phyloP scores from a whole-genome alignment of 2,113 vertebrate genomes.

The Axis porcinus region DNA sequence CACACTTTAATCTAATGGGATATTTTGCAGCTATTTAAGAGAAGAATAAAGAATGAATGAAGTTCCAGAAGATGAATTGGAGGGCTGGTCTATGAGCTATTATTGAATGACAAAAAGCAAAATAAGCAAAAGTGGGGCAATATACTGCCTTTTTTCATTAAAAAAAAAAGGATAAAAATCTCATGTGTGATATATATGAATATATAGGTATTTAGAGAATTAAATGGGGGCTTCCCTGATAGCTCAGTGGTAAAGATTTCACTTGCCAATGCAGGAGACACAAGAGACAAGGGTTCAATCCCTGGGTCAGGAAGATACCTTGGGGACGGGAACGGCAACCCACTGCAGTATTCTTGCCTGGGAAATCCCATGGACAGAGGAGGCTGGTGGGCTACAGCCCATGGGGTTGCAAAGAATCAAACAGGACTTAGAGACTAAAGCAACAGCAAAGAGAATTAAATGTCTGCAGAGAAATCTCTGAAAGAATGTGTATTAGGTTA shows the following conservation, averaged over 20 bases:
- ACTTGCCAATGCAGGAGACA: neutral
- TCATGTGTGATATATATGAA: neutral
- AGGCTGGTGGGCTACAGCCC: neutral
- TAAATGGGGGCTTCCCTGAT: neutral
- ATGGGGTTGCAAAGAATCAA: neutral
- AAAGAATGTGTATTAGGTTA: neutral
- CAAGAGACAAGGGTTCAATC: neutral
- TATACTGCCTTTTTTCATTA: neutral
- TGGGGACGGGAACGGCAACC: neutral
- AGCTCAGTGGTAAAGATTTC: neutral
- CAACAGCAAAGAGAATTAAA: neutral
- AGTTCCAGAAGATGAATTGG: neutral
- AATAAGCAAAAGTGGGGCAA: neutral
- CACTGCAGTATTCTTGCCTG: neutral
- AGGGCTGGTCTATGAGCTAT: neutral
- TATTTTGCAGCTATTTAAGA: neutral
- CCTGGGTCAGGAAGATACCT: neutral
- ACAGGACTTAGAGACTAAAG: neutral
- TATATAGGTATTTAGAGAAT: neutral
- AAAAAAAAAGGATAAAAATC: neutral
- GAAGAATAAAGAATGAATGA: neutral
- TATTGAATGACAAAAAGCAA: slow-evolving; percentile 36
- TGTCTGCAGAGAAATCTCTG: neutral
- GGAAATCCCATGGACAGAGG: neutral
- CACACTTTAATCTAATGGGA: neutral